A percentile compares a stretch with the other conserved stretches of the same genome.
These are phyloP conservation scores for Pyxicephalus adspersus DNA, from an alignment of 2,113 vertebrate species.

Conservation along the genomic window DNA sequence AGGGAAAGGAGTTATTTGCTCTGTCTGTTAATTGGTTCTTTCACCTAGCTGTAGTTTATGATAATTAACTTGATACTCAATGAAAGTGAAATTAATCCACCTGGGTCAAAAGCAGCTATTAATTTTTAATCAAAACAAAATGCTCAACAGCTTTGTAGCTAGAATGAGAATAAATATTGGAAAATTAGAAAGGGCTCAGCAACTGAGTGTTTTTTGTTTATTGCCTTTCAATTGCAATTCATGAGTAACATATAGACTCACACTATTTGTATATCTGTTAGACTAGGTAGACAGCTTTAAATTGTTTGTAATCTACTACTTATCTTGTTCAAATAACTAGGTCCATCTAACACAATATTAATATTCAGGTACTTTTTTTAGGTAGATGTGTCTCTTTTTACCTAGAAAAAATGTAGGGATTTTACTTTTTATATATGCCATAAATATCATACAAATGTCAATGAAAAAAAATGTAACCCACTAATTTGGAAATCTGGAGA, in stretches of 20 bases:
- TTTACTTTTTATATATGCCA: no score
- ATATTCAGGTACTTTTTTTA: no score
- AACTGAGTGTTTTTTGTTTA: slow-evolving; percentile 34
- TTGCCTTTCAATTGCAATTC: neutral
- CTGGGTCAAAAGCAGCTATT: slow-evolving; percentile 79
- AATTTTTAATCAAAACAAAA: slow-evolving; percentile 81
- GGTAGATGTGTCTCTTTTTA: no score
- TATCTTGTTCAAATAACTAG: no score
- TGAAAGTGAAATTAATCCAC: slow-evolving; percentile 78
- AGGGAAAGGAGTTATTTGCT: slow-evolving; percentile 62
- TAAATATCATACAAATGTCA: no score
- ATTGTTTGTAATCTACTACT: no score
- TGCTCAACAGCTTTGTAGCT: slow-evolving; percentile 71
- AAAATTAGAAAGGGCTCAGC: slow-evolving; percentile 42
- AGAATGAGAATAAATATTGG: slow-evolving; percentile 65
- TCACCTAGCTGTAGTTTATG: slow-evolving; percentile 77
- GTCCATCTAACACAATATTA: no score
- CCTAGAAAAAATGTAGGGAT: no score
- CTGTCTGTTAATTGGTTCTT: slow-evolving; percentile 77
- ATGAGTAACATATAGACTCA: neutral
- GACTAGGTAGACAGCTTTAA: no score
- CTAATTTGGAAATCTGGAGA: no score
- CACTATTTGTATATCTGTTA: neutral
- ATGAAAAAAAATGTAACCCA: no score
- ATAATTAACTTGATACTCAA: slow-evolving; percentile 77